Conservation (phyloP, 1,140 invertebrate species). For the Drosophila littoralis region DNA sequence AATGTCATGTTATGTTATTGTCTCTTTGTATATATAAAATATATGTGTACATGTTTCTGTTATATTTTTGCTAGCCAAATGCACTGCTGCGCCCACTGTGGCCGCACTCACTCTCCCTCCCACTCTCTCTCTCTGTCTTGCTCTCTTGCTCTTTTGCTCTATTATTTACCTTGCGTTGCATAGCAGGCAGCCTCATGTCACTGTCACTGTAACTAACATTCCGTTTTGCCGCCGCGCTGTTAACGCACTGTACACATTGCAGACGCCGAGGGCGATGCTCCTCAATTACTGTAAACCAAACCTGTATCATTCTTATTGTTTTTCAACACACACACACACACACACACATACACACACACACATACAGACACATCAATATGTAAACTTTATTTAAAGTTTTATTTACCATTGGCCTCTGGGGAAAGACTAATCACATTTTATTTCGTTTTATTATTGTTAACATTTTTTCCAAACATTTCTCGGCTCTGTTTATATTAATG, state of each 20-base stretch:
- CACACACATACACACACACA: slow-evolving; percentile 4
- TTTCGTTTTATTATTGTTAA: slow-evolving; percentile 50
- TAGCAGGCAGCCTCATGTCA: slow-evolving; percentile 43
- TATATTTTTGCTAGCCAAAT: slow-evolving; percentile 18
- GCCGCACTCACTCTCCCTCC: not conserved
- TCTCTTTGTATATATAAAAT: slow-evolving; percentile 30
- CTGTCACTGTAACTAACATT: slow-evolving; percentile 53
- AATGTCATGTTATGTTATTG: slow-evolving; percentile 16
- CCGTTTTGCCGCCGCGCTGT: slow-evolving; percentile 14
- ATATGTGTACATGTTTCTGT: slow-evolving; percentile 14
- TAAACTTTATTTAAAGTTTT: slow-evolving; percentile 28
- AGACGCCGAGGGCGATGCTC: slow-evolving; percentile 13
- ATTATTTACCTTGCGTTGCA: slow-evolving; percentile 20
- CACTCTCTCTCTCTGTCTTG: slow-evolving; percentile 11
- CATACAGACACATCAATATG: slow-evolving; percentile 20
- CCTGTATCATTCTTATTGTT: slow-evolving; percentile 40
- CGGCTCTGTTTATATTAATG: slow-evolving; percentile 23
- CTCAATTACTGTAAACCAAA: slow-evolving; percentile 16
- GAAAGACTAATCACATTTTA: slow-evolving; percentile 84
- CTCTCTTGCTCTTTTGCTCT: slow-evolving; percentile 5
- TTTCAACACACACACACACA: slow-evolving; percentile 35
- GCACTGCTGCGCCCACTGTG: slow-evolving; percentile 31
- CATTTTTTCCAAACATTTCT: slow-evolving; percentile 24
- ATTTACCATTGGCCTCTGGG: slow-evolving; percentile 76
- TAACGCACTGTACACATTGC: slow-evolving; percentile 27